Evolutionary conservation across 2,888 invertebrate species (phyloP).

Genomic region (Liopterus haemorrhoidalis): DNA sequence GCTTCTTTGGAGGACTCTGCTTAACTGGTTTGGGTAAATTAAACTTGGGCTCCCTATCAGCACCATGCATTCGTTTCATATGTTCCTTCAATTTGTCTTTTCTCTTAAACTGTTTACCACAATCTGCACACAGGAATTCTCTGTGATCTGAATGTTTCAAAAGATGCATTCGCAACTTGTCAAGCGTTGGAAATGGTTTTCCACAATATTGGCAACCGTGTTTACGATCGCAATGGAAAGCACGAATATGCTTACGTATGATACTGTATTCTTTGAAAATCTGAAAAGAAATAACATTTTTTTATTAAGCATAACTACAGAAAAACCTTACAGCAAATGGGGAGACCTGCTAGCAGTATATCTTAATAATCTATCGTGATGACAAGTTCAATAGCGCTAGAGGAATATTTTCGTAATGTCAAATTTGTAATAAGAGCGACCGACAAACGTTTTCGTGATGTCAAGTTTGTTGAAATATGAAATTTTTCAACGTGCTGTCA

Average conservation of each 20-base stretch:
- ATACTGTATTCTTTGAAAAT: conserved; percentile 62
- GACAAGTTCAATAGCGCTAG: too few species aligned
- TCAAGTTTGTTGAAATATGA: too few species aligned
- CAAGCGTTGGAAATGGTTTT: conserved; percentile 63
- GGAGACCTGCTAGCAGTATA: too few species aligned
- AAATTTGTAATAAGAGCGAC: too few species aligned
- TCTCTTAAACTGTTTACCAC: conserved; percentile 71
- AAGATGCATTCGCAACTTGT: conserved; percentile 67
- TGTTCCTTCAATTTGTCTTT: conserved; percentile 71
- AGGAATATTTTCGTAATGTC: too few species aligned
- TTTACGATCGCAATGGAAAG: conserved; percentile 64
- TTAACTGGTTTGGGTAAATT: conserved; percentile 29
- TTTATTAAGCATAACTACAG: conserved; percentile 21
- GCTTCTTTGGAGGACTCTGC: conserved; percentile 46
- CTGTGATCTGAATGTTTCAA: conserved; percentile 59
- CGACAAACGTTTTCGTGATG: too few species aligned
- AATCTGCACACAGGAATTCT: conserved; percentile 69
- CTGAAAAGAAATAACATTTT: conserved; percentile 37
- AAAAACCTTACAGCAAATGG: conserved; percentile 18
- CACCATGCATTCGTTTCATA: conserved; percentile 59
- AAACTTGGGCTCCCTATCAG: conserved; percentile 38
- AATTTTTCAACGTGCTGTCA: too few species aligned
- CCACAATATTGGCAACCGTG: conserved; percentile 63
- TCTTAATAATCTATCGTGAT: too few species aligned
- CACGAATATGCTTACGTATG: conserved; percentile 67